Conservation (phyloP, 2,797 vertebrate genomes). For the Lophius americanus region DNA sequence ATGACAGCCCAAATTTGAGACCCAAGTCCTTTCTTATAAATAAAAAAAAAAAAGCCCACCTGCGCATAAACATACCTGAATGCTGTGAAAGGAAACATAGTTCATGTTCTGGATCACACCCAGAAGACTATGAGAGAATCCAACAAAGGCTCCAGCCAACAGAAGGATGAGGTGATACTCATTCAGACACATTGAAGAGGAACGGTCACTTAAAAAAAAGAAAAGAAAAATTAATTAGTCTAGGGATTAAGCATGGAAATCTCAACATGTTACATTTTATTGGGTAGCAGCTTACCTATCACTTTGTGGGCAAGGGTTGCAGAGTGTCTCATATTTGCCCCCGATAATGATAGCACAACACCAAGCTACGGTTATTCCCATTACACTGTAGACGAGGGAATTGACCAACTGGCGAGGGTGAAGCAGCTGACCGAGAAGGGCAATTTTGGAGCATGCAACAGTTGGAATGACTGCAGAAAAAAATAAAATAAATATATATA, state of each 20-base stretch:
- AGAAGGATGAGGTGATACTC: conserved; percentile 91
- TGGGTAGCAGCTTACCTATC: conserved; percentile 81
- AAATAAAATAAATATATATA: conserved; percentile 9
- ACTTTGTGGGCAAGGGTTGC: conserved; percentile 76
- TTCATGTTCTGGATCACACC: conserved; percentile 93
- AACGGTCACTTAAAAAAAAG: conserved; percentile 27
- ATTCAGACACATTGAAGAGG: conserved; percentile 85
- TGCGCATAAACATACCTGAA: conserved; percentile 84
- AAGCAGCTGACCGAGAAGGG: conserved; percentile 89
- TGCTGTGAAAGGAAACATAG: conserved; percentile 90
- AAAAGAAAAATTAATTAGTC: not conserved
- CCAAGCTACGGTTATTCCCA: conserved; percentile 92
- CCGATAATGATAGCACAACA: conserved; percentile 88
- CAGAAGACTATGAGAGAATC: conserved; percentile 90
- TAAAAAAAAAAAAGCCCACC: not conserved
- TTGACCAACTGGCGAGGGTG: conserved; percentile 91
- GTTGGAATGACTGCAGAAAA: conserved; percentile 87
- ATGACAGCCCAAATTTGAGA: not conserved
- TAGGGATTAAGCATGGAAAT: not conserved
- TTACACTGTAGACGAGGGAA: conserved; percentile 84
- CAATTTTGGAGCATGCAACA: conserved; percentile 91
- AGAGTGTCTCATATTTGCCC: conserved; percentile 84
- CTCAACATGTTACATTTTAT: not conserved
- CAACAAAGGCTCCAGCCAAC: conserved; percentile 91
- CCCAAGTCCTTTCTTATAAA: not conserved